Evolutionary conservation across 1,140 invertebrate species (phyloP), one percentile per base, ranked within the genome.

Genomic region (Marisa cornuarietis): DNA sequence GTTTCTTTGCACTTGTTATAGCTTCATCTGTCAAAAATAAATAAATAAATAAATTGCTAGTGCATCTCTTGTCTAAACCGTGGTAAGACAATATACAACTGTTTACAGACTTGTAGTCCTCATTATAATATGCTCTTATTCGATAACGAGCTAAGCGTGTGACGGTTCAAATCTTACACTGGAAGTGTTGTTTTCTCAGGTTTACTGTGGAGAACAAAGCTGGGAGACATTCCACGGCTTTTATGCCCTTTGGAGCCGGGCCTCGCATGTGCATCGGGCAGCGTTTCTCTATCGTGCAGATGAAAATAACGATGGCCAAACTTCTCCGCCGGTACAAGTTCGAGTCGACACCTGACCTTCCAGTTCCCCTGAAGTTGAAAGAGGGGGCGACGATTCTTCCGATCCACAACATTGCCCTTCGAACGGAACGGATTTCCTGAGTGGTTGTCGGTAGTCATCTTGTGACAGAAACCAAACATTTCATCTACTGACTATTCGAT

Each of bases 211-310:
- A 90, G 62, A 83, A 78, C 20, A 84, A 82, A 81, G 71, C 72
- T 5, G 81, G 58, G 11, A 83, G 86, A 61, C 86, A 90, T 75
- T 85, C 85, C 14, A 84, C 86, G 81, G 83, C 88, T 14, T 91
- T 85, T 83, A 81, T 91, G 76, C 88, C 90, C 0, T 91, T 91
- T 78, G 90, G 90, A 2, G 89, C 88, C 14, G 92, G 92, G 31
- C 92, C 92, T 2, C 82, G 92, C 73, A 88, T 89, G 68, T 92
- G 92, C 84, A 89, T 92, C 18, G 92, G 92, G 20, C 86, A 90
- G 66, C 83, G 91, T 24, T 88, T 92, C 51, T 91, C 91, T 14
- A 77, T 88, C 52, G 79, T 90, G 63, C 89, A 91, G 83, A 84
- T 86, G 18, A 92, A 92, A 84, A 85, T 90, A 81, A 83, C 86